Base-by-base conservation (phyloP, 2,888 invertebrate genomes). In the Notodonta ziczac region DNA sequence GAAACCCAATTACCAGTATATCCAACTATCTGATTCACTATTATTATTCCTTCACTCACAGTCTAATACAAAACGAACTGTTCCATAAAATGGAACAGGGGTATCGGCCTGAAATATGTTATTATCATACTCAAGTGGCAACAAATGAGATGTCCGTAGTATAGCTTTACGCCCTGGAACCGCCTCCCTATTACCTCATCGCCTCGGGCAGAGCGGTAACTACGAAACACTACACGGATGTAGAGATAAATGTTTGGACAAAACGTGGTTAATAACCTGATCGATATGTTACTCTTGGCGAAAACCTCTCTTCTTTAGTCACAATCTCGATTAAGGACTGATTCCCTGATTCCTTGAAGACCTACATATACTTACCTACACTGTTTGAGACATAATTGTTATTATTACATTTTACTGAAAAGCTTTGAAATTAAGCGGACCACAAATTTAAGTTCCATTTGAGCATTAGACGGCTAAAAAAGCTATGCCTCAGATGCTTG, bases 111-210 rank as follows among this genome's bases (percentile, higher is more conserved):
- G 76, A 87, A 91, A 91, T 91, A 91, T 91, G 91, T 86, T 90
- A 89, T 89, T 87, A 87, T 79, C 78, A 84, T 89, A 88, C 85
- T 82, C 82, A 74, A 81, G 77, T 80, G 74, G 72, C 77, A 70
- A 74, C 81, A 80, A 86, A 90, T 88, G 88, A 88, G 90, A 86
- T 82, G 87, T 88, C 85, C 76, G 84, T 85, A 77, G 82, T 84
- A 81, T 74, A 82, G 83, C 78, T 83, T 82, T 80, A 82, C 84
- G 82, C 81, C 81, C 78, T 83, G 80, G 69, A 73, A 76, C 84
- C 92, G 88, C 91, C 92, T 85, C 72, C 83, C 89, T 76, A 92
- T 92, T 90, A 91, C 91, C 91, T 90, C 77, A 57, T 63, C 72
- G 88, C 92, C 83, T 60, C 74, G 64, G 86, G 92, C 85, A 69